Evolutionary conservation across 2,113 vertebrate species (phyloP).

Genomic region (Echinops telfairi): DNA sequence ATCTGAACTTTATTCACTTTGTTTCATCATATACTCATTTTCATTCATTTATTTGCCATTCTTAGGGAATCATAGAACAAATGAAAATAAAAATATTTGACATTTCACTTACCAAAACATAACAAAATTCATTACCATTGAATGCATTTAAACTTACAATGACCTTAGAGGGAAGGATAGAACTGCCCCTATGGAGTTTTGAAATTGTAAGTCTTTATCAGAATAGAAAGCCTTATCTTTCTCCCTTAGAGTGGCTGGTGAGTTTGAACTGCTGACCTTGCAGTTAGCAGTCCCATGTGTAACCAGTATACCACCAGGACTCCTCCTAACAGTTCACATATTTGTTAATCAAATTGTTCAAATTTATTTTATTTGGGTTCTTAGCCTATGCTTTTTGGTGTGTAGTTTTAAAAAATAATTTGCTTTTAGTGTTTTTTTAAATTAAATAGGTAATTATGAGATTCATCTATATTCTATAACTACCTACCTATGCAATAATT

Average conservation of each 20-base stretch:
- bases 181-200: too few species aligned
- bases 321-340: too few species aligned
- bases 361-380: not conserved
- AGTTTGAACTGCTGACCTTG: too few species aligned
- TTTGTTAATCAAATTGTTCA: conserved; percentile 24
- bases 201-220: too few species aligned
- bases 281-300: too few species aligned
- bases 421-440: not conserved
- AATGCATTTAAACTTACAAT: too few species aligned
- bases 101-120: not conserved
- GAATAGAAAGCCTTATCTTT: too few species aligned
- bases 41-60: not conserved
- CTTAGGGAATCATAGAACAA: not conserved
- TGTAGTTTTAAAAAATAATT: not conserved
- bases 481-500: not conserved
- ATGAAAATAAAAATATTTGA: conserved; percentile 22
- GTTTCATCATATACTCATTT: not conserved
- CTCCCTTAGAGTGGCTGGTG: too few species aligned
- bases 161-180: too few species aligned
- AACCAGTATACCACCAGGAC: too few species aligned
- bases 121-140: too few species aligned
- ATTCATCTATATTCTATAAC: not conserved
- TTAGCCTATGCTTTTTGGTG: not conserved
- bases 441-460: not conserved
- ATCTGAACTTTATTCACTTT: conserved; percentile 1